Conservation (phyloP, 2,888 invertebrate genomes). For the Trisateles emortualis region DNA sequence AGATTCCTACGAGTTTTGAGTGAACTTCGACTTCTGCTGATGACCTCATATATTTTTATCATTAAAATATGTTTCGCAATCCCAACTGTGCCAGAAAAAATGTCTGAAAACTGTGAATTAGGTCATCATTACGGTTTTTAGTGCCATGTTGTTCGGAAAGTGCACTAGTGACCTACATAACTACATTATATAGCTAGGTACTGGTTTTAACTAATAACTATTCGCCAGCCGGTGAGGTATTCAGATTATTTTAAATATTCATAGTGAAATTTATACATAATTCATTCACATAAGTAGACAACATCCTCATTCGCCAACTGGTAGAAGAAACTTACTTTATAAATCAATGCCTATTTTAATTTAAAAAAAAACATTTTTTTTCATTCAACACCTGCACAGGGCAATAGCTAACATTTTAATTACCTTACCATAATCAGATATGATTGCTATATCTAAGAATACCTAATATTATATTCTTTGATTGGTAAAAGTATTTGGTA, state of each 20-base stretch:
- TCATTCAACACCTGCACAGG: too few species aligned
- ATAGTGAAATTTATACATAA: too few species aligned
- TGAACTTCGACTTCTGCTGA: slow-evolving; percentile 46
- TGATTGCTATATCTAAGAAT: too few species aligned
- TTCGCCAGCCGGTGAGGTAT: not conserved
- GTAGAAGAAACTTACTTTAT: too few species aligned
- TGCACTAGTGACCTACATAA: slow-evolving; percentile 41
- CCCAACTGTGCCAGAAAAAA: not conserved
- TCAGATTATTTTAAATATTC: not conserved
- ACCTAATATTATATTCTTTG: too few species aligned
- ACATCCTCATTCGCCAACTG: too few species aligned
- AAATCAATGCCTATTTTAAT: too few species aligned
- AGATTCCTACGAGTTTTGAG: slow-evolving; percentile 33
- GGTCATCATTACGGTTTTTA: not conserved
- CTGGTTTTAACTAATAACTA: slow-evolving; percentile 1
- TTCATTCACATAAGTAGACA: too few species aligned
- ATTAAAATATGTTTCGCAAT: slow-evolving; percentile 4
- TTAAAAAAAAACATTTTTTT: too few species aligned
- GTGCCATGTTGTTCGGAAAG: slow-evolving; percentile 33
- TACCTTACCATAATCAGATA: too few species aligned
- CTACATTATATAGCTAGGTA: not conserved
- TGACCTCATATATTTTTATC: slow-evolving; percentile 66
- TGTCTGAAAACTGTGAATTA: not conserved
- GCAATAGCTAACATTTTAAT: too few species aligned
- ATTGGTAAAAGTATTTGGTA: too few species aligned